Evolutionary conservation across 2,113 vertebrate species (phyloP).

Genomic region (Ondatra zibethicus): DNA sequence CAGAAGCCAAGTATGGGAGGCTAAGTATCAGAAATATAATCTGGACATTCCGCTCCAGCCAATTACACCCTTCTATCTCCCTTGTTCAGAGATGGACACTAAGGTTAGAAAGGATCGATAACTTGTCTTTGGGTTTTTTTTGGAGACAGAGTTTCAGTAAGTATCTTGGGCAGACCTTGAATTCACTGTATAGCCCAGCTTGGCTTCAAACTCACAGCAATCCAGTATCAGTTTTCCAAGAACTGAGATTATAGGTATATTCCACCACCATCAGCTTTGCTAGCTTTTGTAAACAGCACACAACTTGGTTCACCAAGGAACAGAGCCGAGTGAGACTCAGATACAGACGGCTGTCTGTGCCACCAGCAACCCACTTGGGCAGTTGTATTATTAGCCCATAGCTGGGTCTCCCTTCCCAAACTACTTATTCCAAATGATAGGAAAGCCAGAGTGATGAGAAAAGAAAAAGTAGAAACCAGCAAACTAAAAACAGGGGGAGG

Average conservation of each 20-base stretch:
- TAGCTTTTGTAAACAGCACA: not conserved
- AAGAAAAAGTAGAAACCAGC: not conserved
- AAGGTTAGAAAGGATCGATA: not conserved
- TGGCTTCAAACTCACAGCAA: not conserved
- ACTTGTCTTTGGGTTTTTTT: not conserved
- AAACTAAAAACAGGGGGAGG: not conserved
- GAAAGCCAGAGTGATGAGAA: not conserved
- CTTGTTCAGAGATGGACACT: not conserved
- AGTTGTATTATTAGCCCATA: accelerated
- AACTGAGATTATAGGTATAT: not conserved
- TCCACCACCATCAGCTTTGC: not conserved
- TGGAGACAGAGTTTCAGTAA: not conserved
- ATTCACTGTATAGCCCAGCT: not conserved
- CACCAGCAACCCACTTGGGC: not conserved
- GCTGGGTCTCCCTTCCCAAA: not conserved
- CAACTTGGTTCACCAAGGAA: not conserved
- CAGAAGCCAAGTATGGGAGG: not conserved
- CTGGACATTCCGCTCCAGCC: not conserved
- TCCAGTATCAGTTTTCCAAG: not conserved
- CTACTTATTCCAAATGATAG: not conserved
- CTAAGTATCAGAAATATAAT: not conserved
- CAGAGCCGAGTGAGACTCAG: not conserved
- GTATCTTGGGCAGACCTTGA: not conserved
- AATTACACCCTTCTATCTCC: not conserved
- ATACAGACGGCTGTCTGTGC: not conserved